Evolutionary conservation across 2,888 invertebrate species (phyloP), one percentile per base, ranked within the genome.

Genomic region (Apotomis capreana): DNA sequence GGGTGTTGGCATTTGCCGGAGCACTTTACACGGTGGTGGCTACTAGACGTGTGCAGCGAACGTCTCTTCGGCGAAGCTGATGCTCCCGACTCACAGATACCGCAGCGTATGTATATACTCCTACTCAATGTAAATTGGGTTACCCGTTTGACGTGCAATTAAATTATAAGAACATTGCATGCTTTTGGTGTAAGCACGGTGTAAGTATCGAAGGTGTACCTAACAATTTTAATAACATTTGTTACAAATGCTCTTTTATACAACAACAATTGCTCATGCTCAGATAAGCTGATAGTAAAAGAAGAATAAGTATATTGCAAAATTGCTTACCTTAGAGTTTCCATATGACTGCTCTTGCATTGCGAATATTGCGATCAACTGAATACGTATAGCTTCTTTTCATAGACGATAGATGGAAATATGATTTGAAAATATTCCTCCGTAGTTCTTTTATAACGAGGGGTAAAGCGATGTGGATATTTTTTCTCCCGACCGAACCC

Each of bases 11-110:
- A 93, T 79, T 84, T 92, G 79, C 91, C 92, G 75, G 91, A 94
- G 78, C 94, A 90, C 84, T 94, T 95, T 89, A 95, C 95, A 80
- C 94, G 95, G 76, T 95, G 95, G 95, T 95, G 95, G 95, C 91
- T 95, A 83, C 88, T 95, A 81, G 95, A 95, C 83, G 90, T 94
- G 83, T 95, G 95, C 94, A 94, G 94, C 80, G 94, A 94, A 74
- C 83, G 92, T 46, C 81, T 91, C 79, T 94, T 90, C 83, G 89
- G 87, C 74, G 93, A 89, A 75, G 85, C 82, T 69, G 89, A 91
- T 77, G 79, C 85, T 77, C 80, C 88, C 65, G 93, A 92, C 70
- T 90, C 92, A 57, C 93, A 91, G 78, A 89, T 92, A 84, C 92
- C 93, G 10, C 86, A 86, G 80, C 92, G 92, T 92, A 91, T 75